Conservation (phyloP, 2,888 invertebrate species). For the Serrognathus titanus region DNA sequence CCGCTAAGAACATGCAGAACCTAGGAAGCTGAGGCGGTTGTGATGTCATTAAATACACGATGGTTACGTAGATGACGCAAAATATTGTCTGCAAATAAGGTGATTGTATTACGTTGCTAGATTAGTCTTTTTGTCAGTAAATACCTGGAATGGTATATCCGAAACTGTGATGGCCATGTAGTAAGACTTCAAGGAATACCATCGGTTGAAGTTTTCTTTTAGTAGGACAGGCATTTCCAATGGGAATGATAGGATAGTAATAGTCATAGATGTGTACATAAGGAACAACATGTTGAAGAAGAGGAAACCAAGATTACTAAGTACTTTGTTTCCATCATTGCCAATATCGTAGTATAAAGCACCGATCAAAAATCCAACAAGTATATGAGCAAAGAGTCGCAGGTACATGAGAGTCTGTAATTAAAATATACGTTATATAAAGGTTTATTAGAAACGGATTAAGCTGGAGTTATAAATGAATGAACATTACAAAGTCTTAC, state of each 20-base stretch:
- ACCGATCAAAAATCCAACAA: conserved; percentile 92
- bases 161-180: conserved; percentile 94
- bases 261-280: conserved; percentile 99
- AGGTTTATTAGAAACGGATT: no score
- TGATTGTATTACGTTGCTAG: conserved; percentile 1
- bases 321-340: conserved; percentile 92
- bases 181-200: conserved; percentile 94
- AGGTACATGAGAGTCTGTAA: conserved; percentile 90
- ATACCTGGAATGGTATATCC: conserved; percentile 90
- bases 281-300: conserved; percentile 99
- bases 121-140: background rate
- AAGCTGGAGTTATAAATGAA: no score
- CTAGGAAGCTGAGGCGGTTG: conserved; percentile 82
- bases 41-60: conserved; percentile 92
- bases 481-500: conserved; percentile 59
- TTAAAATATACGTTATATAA: no score
- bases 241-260: conserved; percentile 96
- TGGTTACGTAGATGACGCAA: conserved; percentile 86
- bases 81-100: conserved; percentile 75
- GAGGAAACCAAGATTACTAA: conserved; percentile 93
- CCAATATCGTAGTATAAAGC: conserved; percentile 94
- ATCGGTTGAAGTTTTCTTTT: conserved; percentile 93
- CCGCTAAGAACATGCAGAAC: conserved; percentile 83
- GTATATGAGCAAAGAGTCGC: conserved; percentile 87
- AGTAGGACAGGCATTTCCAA: conserved; percentile 92